These are phyloP conservation scores for Ametastegia equiseti DNA, from an alignment of 2,888 invertebrate species.

Conservation along the genomic window DNA sequence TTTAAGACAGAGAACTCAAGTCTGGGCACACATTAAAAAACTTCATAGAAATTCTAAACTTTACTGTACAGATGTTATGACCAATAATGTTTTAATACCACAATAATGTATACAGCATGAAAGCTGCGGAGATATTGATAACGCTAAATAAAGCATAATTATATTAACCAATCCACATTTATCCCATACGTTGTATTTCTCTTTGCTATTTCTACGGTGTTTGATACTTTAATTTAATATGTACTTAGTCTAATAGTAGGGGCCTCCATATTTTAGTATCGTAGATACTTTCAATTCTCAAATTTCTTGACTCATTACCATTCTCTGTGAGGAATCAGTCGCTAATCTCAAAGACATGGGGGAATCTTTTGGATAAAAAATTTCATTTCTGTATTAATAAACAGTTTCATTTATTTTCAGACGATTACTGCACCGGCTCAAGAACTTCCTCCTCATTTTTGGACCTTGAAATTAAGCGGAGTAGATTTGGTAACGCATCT, in stretches of 20 bases:
- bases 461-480: not conserved
- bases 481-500: slow-evolving; percentile 4
- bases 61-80: slow-evolving; percentile 70
- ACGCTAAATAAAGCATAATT: not conserved
- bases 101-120: slow-evolving; percentile 53
- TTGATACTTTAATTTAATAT: slow-evolving; percentile 13
- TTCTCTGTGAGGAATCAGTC: not conserved
- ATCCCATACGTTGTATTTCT: not conserved
- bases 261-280: not conserved
- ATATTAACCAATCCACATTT: not conserved
- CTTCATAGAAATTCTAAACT: slow-evolving; percentile 68
- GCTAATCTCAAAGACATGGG: not conserved
- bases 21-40: slow-evolving; percentile 71
- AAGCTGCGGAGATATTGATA: not conserved
- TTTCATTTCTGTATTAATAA: not conserved
- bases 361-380: not conserved
- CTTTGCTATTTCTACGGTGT: slow-evolving; percentile 10
- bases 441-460: slow-evolving; percentile 6
- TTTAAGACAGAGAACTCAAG: slow-evolving; percentile 69
- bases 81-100: slow-evolving; percentile 63
- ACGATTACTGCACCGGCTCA: not conserved
- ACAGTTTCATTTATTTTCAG: slow-evolving; percentile 20
- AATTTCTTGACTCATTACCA: not conserved
- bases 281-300: not conserved
- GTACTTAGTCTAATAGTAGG: slow-evolving; percentile 1